Percentiles rank a stretch among this genome's conserved stretches.
phyloP scores from a whole-genome alignment of 1,140 invertebrate genomes.

The Zaprionus taronus region DNA sequence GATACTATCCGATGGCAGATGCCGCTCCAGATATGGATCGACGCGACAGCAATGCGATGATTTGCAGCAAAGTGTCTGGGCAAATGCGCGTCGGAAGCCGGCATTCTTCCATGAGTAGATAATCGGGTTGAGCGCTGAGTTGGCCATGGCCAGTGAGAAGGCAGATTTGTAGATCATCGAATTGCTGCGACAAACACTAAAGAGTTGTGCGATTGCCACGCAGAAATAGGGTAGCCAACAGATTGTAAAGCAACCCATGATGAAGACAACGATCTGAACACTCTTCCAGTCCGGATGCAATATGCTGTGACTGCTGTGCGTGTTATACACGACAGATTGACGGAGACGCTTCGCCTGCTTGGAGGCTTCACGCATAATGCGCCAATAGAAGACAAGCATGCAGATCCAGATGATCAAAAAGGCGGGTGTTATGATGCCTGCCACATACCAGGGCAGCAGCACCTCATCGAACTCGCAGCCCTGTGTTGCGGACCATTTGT shows the following conservation, averaged over 20 bases:
- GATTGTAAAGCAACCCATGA: constrained; percentile 90
- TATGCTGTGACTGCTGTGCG: constrained; percentile 85
- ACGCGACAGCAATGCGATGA: constrained; percentile 84
- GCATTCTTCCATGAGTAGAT: constrained; percentile 93
- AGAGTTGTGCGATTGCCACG: constrained; percentile 87
- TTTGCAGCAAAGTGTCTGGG: constrained; percentile 87
- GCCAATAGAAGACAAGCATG: constrained; percentile 90
- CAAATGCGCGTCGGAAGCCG: constrained; percentile 89
- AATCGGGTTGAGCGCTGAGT: constrained; percentile 91
- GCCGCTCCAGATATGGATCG: constrained; percentile 43
- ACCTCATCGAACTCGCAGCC: constrained; percentile 86
- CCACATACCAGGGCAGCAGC: constrained; percentile 86
- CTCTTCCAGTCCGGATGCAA: constrained; percentile 89
- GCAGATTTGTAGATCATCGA: constrained; percentile 88
- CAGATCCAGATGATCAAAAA: constrained; percentile 89
- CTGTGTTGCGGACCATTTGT: constrained; percentile 87
- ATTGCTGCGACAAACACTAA: constrained; percentile 85
- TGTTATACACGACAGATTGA: constrained; percentile 66
- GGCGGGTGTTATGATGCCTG: constrained; percentile 88
- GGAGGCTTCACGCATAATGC: constrained; percentile 90
- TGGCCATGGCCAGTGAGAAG: constrained; percentile 89
- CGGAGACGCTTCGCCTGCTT: constrained; percentile 88
- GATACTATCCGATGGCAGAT: constrained; percentile 56
- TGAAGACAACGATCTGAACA: constrained; percentile 90
- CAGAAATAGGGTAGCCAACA: constrained; percentile 91